Percentiles rank a stretch among this genome's conserved stretches.
These are phyloP conservation scores for Bibio marci DNA, from an alignment of 2,888 invertebrate genomes.

Conservation along the genomic window DNA sequence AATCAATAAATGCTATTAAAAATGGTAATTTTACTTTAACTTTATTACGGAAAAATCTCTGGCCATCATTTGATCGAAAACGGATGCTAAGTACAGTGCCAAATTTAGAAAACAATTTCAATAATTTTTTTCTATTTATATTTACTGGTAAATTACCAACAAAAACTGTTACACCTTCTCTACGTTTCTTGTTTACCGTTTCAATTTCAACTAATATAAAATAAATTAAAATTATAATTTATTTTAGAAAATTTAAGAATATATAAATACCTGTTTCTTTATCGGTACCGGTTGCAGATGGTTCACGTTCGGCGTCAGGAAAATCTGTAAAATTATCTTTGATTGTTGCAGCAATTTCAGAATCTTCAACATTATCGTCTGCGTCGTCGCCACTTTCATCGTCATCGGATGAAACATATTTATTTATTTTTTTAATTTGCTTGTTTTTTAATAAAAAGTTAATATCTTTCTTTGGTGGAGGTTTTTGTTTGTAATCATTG, in stretches of 20 bases:
- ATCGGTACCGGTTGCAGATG: too few relatives aligned
- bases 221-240: too few relatives aligned
- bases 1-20: constrained; percentile 23
- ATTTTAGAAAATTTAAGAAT: too few relatives aligned
- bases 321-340: neutral
- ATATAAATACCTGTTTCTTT: too few relatives aligned
- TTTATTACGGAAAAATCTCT: constrained; percentile 11
- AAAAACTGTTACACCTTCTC: constrained; percentile 16
- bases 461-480: too few relatives aligned
- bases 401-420: neutral
- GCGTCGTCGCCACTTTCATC: neutral
- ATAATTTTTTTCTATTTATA: constrained; percentile 22
- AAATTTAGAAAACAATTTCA: constrained; percentile 17
- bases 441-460: too few relatives aligned
- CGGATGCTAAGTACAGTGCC: constrained; percentile 19
- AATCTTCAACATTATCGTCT: neutral
- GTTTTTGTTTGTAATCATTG: too few relatives aligned
- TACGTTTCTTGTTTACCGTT: too few relatives aligned
- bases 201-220: too few relatives aligned
- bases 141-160: constrained; percentile 26
- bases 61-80: constrained; percentile 21
- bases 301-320: neutral
- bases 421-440: too few relatives aligned
- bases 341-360: too few relatives aligned
- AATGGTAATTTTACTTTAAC: constrained; percentile 14